Evolutionary conservation across 1,140 invertebrate genomes (phyloP).

Genomic region (Tribolium madens): DNA sequence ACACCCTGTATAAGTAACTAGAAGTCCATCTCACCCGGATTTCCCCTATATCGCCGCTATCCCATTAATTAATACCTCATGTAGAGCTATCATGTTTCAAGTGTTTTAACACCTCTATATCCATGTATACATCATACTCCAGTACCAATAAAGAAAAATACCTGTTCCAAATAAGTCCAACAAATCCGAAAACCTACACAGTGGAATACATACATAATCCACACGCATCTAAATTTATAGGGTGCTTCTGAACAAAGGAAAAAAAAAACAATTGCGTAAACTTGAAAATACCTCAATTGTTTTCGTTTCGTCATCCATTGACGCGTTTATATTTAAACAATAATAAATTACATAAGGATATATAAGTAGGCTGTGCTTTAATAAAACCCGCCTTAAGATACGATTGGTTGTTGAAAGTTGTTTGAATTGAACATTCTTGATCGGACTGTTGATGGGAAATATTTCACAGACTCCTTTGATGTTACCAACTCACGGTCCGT

Average conservation of each 20-base stretch:
- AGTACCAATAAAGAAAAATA: neutral
- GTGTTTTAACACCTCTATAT: neutral
- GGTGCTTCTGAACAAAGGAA: neutral
- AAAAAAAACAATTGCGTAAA: constrained; percentile 16
- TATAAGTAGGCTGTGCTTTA: constrained; percentile 43
- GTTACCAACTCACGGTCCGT: constrained; percentile 46
- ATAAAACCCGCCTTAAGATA: constrained; percentile 41
- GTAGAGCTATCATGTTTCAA: neutral
- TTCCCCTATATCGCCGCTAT: too few species aligned
- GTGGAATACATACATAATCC: neutral
- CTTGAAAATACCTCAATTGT: neutral
- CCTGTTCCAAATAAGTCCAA: neutral
- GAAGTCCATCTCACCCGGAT: too few species aligned
- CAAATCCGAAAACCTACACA: neutral
- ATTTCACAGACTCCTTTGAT: constrained; percentile 48
- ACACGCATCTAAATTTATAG: neutral
- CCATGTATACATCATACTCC: neutral
- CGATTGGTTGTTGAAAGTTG: constrained; percentile 38
- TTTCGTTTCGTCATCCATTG: neutral
- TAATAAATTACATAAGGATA: constrained; percentile 41
- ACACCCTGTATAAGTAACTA: too few species aligned
- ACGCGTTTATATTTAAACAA: constrained; percentile 26
- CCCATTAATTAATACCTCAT: constrained; percentile 1
- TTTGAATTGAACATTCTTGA: constrained; percentile 43
- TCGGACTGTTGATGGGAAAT: constrained; percentile 47